Base-by-base conservation (phyloP, 2,888 invertebrate genomes). In the Itoplectis maculator region DNA sequence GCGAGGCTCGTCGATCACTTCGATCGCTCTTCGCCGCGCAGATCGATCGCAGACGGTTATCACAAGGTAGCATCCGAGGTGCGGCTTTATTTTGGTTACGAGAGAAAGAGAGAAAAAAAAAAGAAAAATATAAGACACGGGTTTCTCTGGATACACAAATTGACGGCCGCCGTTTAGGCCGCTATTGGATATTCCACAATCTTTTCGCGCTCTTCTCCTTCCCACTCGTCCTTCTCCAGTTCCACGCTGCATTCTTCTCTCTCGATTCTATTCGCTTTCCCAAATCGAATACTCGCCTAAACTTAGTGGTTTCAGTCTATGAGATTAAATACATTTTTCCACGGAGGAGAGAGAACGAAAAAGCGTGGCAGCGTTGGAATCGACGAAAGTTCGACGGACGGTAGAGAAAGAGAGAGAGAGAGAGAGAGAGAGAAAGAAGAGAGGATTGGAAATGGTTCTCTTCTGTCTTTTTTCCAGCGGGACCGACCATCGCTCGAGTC, bases 301-400 rank as follows among this genome's bases (percentile, higher is more conserved):
- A 72, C 83, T 87, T 88, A 87, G 78, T 84, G 85, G 83, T 86
- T 86, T 89, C 89, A 88, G 88, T 89, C 90, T 88, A 88, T 88
- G 86, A 87, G 83, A 88, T 88, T 88, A 87, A 88, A 90, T 88
- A 88, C 85, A 87, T 81, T 79, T 81, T 86, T 80, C n/a, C n/a
- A 80, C 82, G 69, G 54, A 78, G 61, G 49, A 56, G 40, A 54
- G 51, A 68, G 61, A 66, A 37, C 20, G 23, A 63, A 75, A 66
- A 70, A 76, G 66, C 66, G 88, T 88, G 88, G 86, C 89, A 88
- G 87, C 87, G 83, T 85, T 81, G 73, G 81, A n/a, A 87, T 72
- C 83, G 81, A 69, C 82, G n/a, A 40, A 75, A 54, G 59, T 47
- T 47, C 54, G 63, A 2, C 54, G 40, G 47, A 68, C 56, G 49